Percentiles rank a stretch among this genome's conserved stretches.
phyloP scores from a whole-genome alignment of 2,797 vertebrate species.

The Platyrinchus mystaceus region DNA sequence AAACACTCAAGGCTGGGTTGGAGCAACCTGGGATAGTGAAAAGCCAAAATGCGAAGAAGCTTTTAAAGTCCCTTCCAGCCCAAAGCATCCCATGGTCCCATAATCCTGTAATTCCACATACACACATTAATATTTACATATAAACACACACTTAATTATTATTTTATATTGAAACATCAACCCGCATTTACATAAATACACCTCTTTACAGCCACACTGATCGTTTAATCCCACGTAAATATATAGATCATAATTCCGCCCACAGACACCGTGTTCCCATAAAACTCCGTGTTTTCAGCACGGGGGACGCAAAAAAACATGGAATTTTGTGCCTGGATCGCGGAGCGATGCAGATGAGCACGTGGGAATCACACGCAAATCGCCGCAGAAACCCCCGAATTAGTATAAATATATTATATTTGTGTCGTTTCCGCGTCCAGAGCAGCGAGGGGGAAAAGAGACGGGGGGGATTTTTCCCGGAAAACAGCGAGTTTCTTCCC shows the following conservation, averaged over 20 bases:
- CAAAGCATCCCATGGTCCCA: background rate
- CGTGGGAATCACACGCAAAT: background rate
- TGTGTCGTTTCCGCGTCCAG: accelerated
- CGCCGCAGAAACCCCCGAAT: background rate
- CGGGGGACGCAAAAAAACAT: accelerated
- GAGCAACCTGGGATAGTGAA: background rate
- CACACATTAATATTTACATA: background rate
- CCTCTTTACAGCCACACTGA: background rate
- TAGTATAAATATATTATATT: accelerated
- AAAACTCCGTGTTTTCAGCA: background rate
- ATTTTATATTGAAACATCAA: too few species aligned
- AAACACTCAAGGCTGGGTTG: background rate
- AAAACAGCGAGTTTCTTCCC: background rate
- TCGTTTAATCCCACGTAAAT: background rate
- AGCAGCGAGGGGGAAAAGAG: background rate
- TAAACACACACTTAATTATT: background rate
- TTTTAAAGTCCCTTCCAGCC: background rate
- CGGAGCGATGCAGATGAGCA: background rate
- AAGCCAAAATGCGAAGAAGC: background rate
- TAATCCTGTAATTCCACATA: background rate
- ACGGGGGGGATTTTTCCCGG: accelerated
- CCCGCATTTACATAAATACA: accelerated
- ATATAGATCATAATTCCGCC: background rate
- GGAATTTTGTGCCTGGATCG: background rate
- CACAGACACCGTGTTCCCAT: accelerated